A percentile compares a stretch with the other conserved stretches of the same genome.
Conservation (phyloP, 2,113 vertebrate species). For the Polyodon spathula region DNA sequence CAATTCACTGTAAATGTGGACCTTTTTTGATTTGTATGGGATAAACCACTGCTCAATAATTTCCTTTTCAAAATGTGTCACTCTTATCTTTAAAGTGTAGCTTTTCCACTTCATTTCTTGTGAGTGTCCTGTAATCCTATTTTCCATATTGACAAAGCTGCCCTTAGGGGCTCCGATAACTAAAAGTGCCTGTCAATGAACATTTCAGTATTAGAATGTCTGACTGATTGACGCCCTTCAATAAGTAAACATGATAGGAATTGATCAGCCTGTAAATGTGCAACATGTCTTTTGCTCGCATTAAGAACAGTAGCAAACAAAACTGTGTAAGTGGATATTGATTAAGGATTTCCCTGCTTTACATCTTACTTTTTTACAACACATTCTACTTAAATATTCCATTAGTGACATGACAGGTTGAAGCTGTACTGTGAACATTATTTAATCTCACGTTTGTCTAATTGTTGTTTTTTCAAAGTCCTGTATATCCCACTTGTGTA, state of each 20-base stretch:
- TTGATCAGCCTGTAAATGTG: conserved; percentile 18
- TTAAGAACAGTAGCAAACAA: not conserved
- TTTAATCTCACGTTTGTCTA: too few relatives aligned
- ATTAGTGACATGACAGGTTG: not conserved
- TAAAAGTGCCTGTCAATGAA: conserved; percentile 33
- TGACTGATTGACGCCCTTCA: conserved; percentile 31
- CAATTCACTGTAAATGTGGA: too few relatives aligned
- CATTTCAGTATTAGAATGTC: conserved; percentile 31
- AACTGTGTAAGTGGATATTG: not conserved
- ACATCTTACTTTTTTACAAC: not conserved
- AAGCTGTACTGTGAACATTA: not conserved
- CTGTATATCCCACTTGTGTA: too few relatives aligned
- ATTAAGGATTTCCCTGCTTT: not conserved
- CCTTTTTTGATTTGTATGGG: too few relatives aligned
- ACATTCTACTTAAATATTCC: not conserved
- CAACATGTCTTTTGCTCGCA: not conserved
- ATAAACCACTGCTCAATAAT: too few relatives aligned
- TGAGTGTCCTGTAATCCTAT: not conserved
- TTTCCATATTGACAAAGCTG: conserved; percentile 24
- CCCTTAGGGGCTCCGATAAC: conserved; percentile 23
- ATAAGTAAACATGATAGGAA: conserved; percentile 26
- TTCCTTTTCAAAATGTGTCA: too few relatives aligned
- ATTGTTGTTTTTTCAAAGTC: too few relatives aligned
- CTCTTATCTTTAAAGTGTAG: too few relatives aligned
- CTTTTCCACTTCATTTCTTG: too few relatives aligned